These are phyloP conservation scores for Pachycephala philippinensis DNA, from an alignment of 2,113 vertebrate species.

Conservation along the genomic window DNA sequence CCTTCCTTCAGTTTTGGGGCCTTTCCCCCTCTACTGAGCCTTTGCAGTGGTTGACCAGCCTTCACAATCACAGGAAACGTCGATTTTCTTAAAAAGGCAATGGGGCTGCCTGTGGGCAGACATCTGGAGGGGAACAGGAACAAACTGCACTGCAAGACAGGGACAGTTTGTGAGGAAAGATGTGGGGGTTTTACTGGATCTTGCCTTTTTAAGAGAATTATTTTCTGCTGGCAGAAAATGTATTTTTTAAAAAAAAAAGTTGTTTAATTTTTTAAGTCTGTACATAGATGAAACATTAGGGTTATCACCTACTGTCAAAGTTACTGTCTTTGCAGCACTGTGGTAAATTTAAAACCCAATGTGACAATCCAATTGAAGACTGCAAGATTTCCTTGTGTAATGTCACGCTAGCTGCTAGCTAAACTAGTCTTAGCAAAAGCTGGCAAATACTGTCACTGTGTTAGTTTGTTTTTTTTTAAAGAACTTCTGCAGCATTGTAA, in stretches of 20 bases:
- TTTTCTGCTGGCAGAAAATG: conserved; percentile 64
- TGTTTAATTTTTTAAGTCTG: conserved; percentile 32
- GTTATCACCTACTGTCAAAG: background rate
- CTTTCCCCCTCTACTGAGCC: background rate
- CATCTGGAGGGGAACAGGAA: background rate
- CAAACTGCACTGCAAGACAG: background rate
- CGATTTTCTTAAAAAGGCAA: conserved; percentile 40
- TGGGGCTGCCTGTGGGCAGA: background rate
- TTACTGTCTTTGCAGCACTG: background rate
- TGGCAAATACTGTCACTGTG: background rate
- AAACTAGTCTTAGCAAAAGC: conserved; percentile 8
- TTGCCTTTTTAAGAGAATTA: conserved; percentile 37
- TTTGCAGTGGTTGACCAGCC: background rate
- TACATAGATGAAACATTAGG: background rate
- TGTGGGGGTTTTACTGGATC: background rate
- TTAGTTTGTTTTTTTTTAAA: background rate
- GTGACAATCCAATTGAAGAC: conserved; percentile 13
- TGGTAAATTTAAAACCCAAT: background rate
- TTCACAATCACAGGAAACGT: background rate
- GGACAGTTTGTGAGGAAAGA: background rate
- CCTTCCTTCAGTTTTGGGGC: background rate
- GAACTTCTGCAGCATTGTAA: conserved; percentile 29
- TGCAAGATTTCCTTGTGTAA: conserved; percentile 29
- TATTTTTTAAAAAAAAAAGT: background rate
- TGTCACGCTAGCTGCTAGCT: background rate